These are phyloP conservation scores for Ostrea denselamellosa DNA, from an alignment of 1,140 invertebrate species.

Conservation along the genomic window DNA sequence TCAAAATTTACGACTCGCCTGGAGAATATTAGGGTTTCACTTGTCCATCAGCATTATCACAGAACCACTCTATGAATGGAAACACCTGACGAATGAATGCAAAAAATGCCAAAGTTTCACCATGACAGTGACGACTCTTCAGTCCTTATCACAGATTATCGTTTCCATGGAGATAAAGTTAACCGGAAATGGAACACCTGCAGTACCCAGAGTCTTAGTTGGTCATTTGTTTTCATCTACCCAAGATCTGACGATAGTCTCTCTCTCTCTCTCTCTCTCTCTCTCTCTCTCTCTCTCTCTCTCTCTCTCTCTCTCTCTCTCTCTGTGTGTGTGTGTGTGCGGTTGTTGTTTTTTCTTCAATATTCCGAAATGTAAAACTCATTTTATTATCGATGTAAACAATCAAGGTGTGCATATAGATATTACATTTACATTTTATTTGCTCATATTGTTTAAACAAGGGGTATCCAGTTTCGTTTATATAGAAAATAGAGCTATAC, in stretches of 20 bases:
- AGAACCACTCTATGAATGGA: background rate
- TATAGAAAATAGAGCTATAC: too few species aligned
- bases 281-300: too few species aligned
- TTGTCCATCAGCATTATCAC: background rate
- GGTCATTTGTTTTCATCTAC: background rate
- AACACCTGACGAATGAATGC: background rate
- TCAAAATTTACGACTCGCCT: too few species aligned
- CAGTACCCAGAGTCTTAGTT: background rate
- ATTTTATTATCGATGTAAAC: background rate
- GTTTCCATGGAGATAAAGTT: background rate
- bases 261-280: too few species aligned
- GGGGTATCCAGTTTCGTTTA: background rate
- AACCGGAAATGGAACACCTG: background rate
- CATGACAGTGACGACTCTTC: background rate
- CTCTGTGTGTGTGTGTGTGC: too few species aligned
- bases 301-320: too few species aligned
- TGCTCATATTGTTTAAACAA: background rate
- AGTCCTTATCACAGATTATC: constrained; percentile 2
- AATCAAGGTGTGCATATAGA: background rate
- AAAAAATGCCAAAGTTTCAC: background rate
- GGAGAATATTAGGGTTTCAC: too few species aligned
- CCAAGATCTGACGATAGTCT: too few species aligned
- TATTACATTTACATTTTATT: background rate
- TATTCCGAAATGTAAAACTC: too few species aligned
- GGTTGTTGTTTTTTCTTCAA: too few species aligned